Evolutionary conservation across 2,113 vertebrate species (phyloP), one percentile per base, ranked within the genome.

Genomic region (Sturnus vulgaris): DNA sequence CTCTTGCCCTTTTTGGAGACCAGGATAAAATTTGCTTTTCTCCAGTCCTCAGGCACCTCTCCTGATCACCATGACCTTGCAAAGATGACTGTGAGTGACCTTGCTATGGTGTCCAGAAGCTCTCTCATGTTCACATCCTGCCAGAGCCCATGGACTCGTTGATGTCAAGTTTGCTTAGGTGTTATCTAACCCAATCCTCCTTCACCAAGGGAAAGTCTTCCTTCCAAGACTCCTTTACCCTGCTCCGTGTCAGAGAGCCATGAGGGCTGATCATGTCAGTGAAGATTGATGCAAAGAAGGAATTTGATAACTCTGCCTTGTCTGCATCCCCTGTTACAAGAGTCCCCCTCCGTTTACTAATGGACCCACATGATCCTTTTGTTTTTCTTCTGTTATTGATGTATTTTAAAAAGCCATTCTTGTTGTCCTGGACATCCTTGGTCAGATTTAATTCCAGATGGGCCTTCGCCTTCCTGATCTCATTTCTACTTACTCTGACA

Each of bases 61-160:
- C 24, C 52, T 50, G 20, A 35, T 57, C 1, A 1, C 21, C 30
- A 35, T 0, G 1, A 42, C 10, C 10, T 42, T 66, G 8, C 20
- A 76, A 21, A 57, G 52, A 30, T 42, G 35, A 35, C 31, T 28
- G 10, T 52, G 46, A 88, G 39, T 46, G 39, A 44, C 11, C 28
- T 46, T 0, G 0, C 19, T n/a, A 21, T 0, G 0, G 24, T 30
- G 11, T 30, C 28, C 24, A 46, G 24, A 73, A 60, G 3, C 2
- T 82, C 61, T 57, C 18, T 73, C 4, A 0, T 49, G 42, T 50
- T 27, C 0, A 1, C 31, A 27, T 72, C 25, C 35, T 57, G 31
- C 14, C 86, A 82, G 7, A 21, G 15, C 3, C 33, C 33, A 30
- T 12, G 39, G 33, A 17, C 20, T 53, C 75, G 39, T 25, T 28